A percentile compares a stretch with the other conserved stretches of the same genome.
These are phyloP conservation scores for Sarcophaga peregrina DNA, from an alignment of 1,140 invertebrate species.

Conservation along the genomic window DNA sequence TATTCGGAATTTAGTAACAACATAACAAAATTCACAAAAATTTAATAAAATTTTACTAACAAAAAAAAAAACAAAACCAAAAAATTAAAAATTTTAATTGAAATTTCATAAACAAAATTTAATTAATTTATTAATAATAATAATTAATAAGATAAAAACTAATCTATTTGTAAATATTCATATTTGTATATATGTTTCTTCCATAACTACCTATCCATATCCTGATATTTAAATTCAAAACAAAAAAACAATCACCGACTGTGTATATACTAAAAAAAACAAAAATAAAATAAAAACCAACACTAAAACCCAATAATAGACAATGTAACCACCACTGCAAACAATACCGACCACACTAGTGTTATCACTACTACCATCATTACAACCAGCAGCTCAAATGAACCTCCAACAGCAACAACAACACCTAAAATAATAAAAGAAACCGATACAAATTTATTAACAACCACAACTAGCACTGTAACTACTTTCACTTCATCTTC, in stretches of 20 bases:
- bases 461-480: constrained; percentile 51
- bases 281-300: not conserved
- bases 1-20: not conserved
- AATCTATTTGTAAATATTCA: constrained; percentile 25
- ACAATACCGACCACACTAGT: not conserved
- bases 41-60: not conserved
- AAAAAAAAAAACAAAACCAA: not conserved
- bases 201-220: not conserved
- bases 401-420: constrained; percentile 46
- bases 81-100: too few species aligned
- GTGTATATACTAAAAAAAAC: not conserved
- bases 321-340: not conserved
- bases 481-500: constrained; percentile 47
- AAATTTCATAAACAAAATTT: constrained; percentile 10
- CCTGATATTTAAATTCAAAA: not conserved
- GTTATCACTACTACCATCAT: constrained; percentile 43
- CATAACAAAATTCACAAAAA: not conserved
- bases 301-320: constrained; percentile 25
- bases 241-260: not conserved
- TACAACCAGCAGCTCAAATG: constrained; percentile 42
- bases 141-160: not conserved
- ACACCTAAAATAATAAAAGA: constrained; percentile 41
- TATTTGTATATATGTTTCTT: constrained; percentile 29
- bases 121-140: not conserved
- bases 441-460: constrained; percentile 44